A percentile compares a stretch with the other conserved stretches of the same genome.
Conservation (phyloP, 2,113 vertebrate genomes). For the Arvicanthis niloticus region DNA sequence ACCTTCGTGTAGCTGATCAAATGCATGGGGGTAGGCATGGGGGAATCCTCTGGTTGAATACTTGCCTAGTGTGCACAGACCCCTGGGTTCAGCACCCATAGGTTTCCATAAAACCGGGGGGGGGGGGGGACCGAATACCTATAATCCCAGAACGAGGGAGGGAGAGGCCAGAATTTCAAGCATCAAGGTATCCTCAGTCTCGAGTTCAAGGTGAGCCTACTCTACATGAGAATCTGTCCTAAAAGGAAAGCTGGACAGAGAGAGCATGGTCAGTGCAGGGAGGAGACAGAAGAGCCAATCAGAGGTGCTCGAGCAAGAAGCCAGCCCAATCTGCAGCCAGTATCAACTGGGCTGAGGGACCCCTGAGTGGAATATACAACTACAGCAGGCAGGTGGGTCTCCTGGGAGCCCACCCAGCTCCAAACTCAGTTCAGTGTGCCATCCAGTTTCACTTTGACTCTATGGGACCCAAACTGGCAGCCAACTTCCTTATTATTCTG, state of each 20-base stretch:
- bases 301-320: background rate
- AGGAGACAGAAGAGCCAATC: background rate
- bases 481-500: no score
- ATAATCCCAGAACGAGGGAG: background rate
- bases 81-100: background rate
- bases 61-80: background rate
- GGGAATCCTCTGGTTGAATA: background rate
- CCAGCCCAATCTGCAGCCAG: background rate
- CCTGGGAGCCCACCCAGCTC: no score
- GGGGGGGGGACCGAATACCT: no score
- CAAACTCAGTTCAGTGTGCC: no score
- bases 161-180: background rate
- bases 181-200: background rate
- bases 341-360: background rate
- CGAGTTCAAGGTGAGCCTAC: background rate
- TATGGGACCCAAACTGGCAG: no score
- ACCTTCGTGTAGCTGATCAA: background rate
- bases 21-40: background rate
- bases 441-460: no score
- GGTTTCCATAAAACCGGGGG: background rate
- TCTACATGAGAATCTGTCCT: background rate
- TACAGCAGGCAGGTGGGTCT: background rate
- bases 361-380: background rate
- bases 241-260: background rate
- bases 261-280: background rate